These are phyloP conservation scores for Falco cherrug DNA, from an alignment of 2,797 vertebrate genomes.

Conservation along the genomic window DNA sequence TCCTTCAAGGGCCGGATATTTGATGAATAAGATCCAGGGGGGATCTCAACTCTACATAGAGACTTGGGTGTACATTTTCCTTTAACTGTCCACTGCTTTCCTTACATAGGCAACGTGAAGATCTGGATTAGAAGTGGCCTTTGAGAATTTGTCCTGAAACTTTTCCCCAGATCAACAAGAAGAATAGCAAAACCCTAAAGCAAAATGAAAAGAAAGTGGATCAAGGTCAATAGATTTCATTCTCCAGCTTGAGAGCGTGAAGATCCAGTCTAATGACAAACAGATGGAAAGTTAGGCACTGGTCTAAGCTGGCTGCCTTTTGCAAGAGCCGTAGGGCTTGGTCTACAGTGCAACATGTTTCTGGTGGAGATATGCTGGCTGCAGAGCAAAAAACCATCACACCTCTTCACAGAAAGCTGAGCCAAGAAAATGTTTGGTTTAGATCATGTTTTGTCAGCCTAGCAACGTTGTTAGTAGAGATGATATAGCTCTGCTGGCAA, in stretches of 20 bases:
- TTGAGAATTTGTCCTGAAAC: not conserved
- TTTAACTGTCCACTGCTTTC: not conserved
- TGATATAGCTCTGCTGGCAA: not conserved
- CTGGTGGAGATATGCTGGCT: slow-evolving; percentile 28
- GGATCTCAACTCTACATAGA: not conserved
- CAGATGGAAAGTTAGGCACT: slow-evolving; percentile 49
- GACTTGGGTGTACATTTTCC: not conserved
- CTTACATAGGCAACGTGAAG: not conserved
- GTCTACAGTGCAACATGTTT: not conserved
- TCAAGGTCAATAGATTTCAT: slow-evolving; percentile 32
- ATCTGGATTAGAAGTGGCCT: not conserved
- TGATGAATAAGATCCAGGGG: not conserved
- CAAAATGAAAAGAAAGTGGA: slow-evolving; percentile 2
- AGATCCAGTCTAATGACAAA: slow-evolving; percentile 35
- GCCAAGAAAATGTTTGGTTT: slow-evolving; percentile 30
- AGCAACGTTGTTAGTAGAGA: not conserved
- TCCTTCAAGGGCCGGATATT: not conserved
- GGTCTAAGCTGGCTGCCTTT: slow-evolving; percentile 18
- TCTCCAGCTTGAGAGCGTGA: not conserved
- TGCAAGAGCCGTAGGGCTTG: not conserved
- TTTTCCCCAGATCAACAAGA: not conserved
- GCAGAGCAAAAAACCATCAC: not conserved
- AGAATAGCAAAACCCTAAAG: not conserved
- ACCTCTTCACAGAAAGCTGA: not conserved
- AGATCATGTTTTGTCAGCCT: slow-evolving; percentile 35